These are phyloP conservation scores for Scelioninae gen. 1 DNA, from an alignment of 2,888 invertebrate species.

Conservation along the genomic window DNA sequence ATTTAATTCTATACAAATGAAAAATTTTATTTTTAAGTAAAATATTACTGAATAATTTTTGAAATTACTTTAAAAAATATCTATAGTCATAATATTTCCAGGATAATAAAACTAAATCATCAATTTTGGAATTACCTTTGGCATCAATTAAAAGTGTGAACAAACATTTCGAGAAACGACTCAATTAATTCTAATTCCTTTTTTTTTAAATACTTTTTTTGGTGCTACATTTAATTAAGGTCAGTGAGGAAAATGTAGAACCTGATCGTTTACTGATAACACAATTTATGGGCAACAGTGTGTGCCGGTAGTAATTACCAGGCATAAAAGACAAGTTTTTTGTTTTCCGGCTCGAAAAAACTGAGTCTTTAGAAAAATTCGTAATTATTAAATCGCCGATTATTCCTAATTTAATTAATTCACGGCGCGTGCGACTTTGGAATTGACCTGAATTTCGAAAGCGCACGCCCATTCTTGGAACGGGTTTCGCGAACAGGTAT, in stretches of 20 bases:
- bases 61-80: no score
- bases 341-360: not conserved
- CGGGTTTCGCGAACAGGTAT: conserved; percentile 22
- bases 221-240: conserved; percentile 21
- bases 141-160: not conserved
- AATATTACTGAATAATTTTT: no score
- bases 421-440: not conserved
- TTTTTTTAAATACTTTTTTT: conserved; percentile 6
- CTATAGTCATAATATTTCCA: no score
- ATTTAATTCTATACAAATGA: no score
- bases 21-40: no score
- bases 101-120: no score
- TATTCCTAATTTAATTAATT: conserved; percentile 24
- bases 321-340: no score
- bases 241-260: conserved; percentile 20
- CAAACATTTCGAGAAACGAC: not conserved
- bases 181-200: not conserved
- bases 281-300: conserved; percentile 6
- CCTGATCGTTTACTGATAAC: conserved; percentile 9
- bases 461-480: conserved; percentile 6
- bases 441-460: conserved; percentile 45
- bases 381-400: conserved; percentile 7
- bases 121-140: no score
- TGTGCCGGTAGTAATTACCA: not conserved
- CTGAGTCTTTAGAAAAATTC: not conserved